These are phyloP conservation scores for Neodon shergylaensis DNA, from an alignment of 2,113 vertebrate species.

Conservation along the genomic window DNA sequence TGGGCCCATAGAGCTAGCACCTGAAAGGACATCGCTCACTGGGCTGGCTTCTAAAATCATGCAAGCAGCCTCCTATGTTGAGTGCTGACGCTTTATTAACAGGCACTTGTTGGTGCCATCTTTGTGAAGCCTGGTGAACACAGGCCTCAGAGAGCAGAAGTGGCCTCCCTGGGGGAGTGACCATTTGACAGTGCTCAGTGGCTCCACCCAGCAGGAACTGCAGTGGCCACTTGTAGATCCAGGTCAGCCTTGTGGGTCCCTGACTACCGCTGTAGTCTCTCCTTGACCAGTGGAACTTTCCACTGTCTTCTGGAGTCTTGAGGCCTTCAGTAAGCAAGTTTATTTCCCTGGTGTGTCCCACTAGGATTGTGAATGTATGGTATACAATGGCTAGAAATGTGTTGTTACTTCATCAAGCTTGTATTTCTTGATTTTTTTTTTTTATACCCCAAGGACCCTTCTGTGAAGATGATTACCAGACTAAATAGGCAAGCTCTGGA, in stretches of 20 bases:
- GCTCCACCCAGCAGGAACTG: accelerated
- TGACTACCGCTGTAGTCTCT: no score
- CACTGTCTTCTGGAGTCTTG: no score
- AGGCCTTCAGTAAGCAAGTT: not conserved
- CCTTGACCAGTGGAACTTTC: not conserved
- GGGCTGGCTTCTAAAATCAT: not conserved
- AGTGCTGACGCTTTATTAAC: not conserved
- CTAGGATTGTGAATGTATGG: not conserved
- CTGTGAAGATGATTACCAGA: accelerated
- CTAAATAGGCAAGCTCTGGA: accelerated
- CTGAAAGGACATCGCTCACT: not conserved
- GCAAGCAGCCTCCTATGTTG: not conserved
- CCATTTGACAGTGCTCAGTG: accelerated
- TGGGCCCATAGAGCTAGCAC: not conserved
- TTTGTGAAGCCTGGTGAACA: not conserved
- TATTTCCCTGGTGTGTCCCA: no score
- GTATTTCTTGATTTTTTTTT: not conserved
- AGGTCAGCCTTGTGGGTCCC: not conserved
- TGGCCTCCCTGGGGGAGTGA: not conserved
- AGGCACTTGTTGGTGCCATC: not conserved
- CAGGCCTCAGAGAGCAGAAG: not conserved
- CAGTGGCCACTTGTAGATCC: not conserved
- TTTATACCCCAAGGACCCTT: conserved; percentile 6
- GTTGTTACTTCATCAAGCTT: accelerated
- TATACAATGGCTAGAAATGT: not conserved